These are phyloP conservation scores for Lithophane semibrunnea DNA, from an alignment of 2,888 invertebrate genomes.

Conservation along the genomic window DNA sequence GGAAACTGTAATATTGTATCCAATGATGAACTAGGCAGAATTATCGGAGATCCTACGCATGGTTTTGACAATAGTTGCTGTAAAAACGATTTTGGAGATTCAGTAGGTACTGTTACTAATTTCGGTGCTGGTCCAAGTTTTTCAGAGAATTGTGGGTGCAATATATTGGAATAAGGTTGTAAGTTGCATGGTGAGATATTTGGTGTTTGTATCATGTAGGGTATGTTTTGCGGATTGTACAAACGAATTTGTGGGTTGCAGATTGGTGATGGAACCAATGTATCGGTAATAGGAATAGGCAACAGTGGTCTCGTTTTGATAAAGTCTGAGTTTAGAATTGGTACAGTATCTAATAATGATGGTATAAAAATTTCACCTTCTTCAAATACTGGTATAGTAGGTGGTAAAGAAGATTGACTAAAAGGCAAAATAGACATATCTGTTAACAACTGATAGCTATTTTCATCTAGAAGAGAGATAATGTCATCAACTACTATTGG, in stretches of 20 bases:
- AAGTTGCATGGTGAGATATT: background rate
- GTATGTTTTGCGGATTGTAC: background rate
- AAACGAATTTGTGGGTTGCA: background rate
- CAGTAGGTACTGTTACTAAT: background rate
- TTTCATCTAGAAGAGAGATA: background rate
- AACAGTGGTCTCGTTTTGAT: background rate
- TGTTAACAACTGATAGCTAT: background rate
- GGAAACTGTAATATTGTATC: background rate
- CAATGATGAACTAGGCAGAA: background rate
- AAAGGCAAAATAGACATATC: background rate
- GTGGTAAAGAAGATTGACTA: background rate
- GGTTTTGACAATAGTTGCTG: background rate
- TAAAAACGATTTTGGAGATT: background rate
- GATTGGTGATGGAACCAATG: background rate
- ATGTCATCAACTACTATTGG: conserved; percentile 1
- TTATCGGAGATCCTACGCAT: background rate
- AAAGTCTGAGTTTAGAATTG: background rate
- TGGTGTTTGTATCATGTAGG: background rate
- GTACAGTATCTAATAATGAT: background rate
- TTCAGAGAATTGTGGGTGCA: background rate
- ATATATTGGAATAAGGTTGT: background rate
- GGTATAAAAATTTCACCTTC: background rate
- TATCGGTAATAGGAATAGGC: background rate
- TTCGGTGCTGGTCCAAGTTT: background rate
- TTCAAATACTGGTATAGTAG: background rate